Evolutionary conservation across 2,113 vertebrate species (phyloP), one percentile per base, ranked within the genome.

Genomic region (Todiramphus saurophagus): DNA sequence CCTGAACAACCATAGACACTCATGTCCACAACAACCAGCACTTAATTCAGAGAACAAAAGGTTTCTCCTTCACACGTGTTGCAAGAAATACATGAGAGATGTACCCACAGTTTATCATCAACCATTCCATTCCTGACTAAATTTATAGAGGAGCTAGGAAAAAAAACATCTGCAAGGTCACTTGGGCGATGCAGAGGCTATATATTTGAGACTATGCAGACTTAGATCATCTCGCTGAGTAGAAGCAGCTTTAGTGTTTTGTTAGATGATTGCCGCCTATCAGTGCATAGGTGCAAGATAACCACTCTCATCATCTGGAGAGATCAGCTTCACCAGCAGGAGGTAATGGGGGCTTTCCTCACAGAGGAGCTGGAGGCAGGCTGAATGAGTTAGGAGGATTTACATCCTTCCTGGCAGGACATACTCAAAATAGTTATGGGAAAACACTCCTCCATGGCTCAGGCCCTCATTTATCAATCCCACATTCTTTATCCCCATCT

Each of bases 11-110:
- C 33, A 48, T 4, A 69, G 62, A 48, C 6, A 56, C 43, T 69
- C 27, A 44, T 0, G 1, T 78, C 31, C 25, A 8, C 44, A 82
- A 35, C 13, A 78, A 44, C 23, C 58, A 93, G 11, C 7, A 62
- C 53, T 69, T 93, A 60, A 73, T 79, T 76, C n/a, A 79, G 74
- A 76, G 48, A 87, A 82, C 24, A 89, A 90, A 95, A 91, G 24
- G 17, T 69, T 89, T 79, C 35, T 60, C 21, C 58, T 89, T 89
- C 81, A 85, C 28, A 87, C 3, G 5, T 33, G 5, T 72, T 89
- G 21, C 27, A 75, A 78, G 46, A 76, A 95, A 56, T 43, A 70
- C 10, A 39, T 16, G 30, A 55, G 37, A 70, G 13, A 28, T 35
- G 16, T 18, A 63, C 4, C 5, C 37, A 73, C 39, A 59, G 5